Evolutionary conservation across 2,113 vertebrate genomes (phyloP).

Genomic region (Spea multiplicata): DNA sequence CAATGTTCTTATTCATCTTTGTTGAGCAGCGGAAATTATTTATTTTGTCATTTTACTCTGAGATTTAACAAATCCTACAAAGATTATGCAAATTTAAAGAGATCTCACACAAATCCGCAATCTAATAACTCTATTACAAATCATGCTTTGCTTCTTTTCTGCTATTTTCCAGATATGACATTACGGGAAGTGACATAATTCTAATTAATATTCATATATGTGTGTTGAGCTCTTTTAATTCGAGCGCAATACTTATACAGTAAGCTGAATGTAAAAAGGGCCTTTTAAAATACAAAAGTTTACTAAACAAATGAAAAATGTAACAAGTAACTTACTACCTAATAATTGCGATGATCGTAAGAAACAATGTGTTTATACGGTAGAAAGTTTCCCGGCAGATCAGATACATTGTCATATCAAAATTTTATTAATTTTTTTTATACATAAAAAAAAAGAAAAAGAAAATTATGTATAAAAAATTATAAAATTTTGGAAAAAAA

Average conservation of each 20-base stretch:
- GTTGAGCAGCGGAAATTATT: conserved; percentile 1
- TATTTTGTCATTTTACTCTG: conserved; percentile 21
- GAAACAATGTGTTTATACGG: too few relatives aligned
- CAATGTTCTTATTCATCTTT: background rate
- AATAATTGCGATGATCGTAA: too few relatives aligned
- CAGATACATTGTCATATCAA: too few relatives aligned
- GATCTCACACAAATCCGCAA: conserved; percentile 9
- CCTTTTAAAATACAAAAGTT: background rate
- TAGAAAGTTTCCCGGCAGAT: too few relatives aligned
- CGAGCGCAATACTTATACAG: too few relatives aligned
- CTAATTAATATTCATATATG: background rate
- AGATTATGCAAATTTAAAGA: conserved; percentile 42
- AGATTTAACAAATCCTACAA: conserved; percentile 12
- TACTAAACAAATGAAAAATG: too few relatives aligned
- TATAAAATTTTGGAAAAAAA: too few relatives aligned
- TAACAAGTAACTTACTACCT: too few relatives aligned
- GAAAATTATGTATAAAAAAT: too few relatives aligned
- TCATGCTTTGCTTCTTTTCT: background rate
- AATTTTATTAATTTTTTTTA: too few relatives aligned
- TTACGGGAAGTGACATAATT: background rate
- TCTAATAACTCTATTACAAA: conserved; percentile 32
- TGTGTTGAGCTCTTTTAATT: background rate
- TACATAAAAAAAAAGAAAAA: too few relatives aligned
- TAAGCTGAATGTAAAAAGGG: background rate
- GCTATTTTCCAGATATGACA: background rate